Conservation (phyloP, 2,888 invertebrate genomes). For the Steromphala cineraria region DNA sequence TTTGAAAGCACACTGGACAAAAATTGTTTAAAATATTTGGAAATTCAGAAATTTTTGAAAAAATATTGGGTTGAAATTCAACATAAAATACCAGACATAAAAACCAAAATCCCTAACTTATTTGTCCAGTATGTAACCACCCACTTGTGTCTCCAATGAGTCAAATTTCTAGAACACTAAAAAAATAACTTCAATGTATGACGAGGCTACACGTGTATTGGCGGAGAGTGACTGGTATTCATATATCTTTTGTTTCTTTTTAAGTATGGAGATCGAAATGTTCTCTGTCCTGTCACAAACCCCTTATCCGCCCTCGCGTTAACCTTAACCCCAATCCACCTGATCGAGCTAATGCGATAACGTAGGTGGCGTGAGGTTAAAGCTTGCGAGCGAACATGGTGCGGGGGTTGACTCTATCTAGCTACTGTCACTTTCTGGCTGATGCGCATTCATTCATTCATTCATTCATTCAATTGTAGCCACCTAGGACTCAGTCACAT, state of each 20-base stretch:
- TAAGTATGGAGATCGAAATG: conserved; percentile 2
- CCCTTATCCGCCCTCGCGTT: not conserved
- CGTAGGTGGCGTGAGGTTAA: conserved; percentile 5
- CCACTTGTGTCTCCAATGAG: no score
- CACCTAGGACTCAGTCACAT: not conserved
- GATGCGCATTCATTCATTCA: not conserved
- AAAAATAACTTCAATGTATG: no score
- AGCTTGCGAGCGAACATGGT: not conserved
- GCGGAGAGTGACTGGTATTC: not conserved
- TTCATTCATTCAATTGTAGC: not conserved
- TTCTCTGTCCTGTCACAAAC: conserved; percentile 9
- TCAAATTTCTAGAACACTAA: no score
- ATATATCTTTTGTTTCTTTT: conserved; percentile 5
- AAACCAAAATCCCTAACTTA: no score
- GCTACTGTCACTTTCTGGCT: not conserved
- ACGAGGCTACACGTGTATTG: not conserved
- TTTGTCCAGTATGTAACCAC: no score
- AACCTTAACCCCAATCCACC: conserved; percentile 11
- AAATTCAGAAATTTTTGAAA: no score
- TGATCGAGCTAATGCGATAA: not conserved
- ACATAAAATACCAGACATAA: no score
- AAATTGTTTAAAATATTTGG: no score
- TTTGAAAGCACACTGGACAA: no score
- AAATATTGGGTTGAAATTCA: no score
- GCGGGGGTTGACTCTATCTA: not conserved